Evolutionary conservation across 2,113 vertebrate species (phyloP).

Genomic region (Salvelinus namaycush): DNA sequence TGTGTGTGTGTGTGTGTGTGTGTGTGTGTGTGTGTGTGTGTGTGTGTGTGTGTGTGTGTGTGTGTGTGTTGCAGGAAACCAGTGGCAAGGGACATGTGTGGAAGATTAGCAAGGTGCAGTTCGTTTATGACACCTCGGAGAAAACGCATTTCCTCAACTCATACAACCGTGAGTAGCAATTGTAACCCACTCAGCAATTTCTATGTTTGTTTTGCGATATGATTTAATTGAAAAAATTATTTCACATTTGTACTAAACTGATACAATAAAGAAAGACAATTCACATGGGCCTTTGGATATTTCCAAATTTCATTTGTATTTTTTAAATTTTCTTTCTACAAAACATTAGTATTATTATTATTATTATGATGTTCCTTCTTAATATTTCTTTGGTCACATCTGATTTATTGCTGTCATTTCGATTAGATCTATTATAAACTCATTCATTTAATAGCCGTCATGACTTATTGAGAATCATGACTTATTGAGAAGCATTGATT

Average conservation of each 20-base stretch:
- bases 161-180: constrained; percentile 84
- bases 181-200: neutral
- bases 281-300: too few species aligned
- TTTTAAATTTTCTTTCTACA: neutral
- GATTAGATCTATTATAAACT: too few species aligned
- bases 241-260: too few species aligned
- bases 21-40: constrained; percentile 16
- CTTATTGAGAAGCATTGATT: too few species aligned
- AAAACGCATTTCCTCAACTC: constrained; percentile 89
- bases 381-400: constrained; percentile 9
- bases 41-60: constrained; percentile 4
- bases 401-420: neutral
- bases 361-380: neutral
- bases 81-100: constrained; percentile 81
- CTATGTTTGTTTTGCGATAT: neutral
- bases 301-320: neutral
- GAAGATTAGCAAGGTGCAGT: constrained; percentile 88
- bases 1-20: neutral
- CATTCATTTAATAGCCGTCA: constrained; percentile 4
- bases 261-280: too few species aligned
- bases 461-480: neutral
- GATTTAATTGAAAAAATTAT: neutral
- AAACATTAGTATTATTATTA: neutral
- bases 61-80: constrained; percentile 77
- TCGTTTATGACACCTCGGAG: constrained; percentile 89